A percentile compares a stretch with the other conserved stretches of the same genome.
These are phyloP conservation scores for Hypotaenidia philippensis DNA, from an alignment of 2,797 vertebrate species.

Conservation along the genomic window DNA sequence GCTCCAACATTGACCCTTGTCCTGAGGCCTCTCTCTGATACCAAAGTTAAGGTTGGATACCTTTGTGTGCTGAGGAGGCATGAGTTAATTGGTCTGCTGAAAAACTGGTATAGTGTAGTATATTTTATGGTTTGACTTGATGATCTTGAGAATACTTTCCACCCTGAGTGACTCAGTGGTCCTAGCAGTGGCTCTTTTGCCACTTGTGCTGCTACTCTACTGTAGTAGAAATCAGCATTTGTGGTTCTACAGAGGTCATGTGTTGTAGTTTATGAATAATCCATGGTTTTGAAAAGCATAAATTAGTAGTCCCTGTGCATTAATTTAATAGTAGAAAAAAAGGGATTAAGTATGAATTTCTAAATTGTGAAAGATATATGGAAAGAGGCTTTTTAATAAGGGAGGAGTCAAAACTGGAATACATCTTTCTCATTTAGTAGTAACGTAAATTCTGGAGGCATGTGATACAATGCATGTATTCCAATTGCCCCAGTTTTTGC, in stretches of 20 bases:
- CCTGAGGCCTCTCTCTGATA: neutral
- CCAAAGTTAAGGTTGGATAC: neutral
- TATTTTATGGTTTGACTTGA: neutral
- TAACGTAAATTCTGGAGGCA: neutral
- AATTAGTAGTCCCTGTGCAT: neutral
- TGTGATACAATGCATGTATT: neutral
- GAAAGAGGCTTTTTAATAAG: neutral
- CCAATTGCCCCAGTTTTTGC: neutral
- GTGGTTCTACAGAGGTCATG: neutral
- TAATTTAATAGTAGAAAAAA: neutral
- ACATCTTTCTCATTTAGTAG: neutral
- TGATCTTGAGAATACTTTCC: neutral
- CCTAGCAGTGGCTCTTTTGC: neutral
- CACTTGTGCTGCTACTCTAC: neutral
- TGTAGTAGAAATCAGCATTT: neutral
- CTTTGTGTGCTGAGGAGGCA: neutral
- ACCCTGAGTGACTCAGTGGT: neutral
- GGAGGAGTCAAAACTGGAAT: neutral
- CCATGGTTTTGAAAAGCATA: neutral
- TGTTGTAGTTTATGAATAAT: neutral
- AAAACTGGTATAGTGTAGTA: neutral
- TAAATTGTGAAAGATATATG: neutral
- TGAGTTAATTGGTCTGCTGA: neutral
- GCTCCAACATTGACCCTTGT: too few species aligned
- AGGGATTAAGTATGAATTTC: neutral